Evolutionary conservation across 2,888 invertebrate species (phyloP).

Genomic region (Habrosyne pyritoides): DNA sequence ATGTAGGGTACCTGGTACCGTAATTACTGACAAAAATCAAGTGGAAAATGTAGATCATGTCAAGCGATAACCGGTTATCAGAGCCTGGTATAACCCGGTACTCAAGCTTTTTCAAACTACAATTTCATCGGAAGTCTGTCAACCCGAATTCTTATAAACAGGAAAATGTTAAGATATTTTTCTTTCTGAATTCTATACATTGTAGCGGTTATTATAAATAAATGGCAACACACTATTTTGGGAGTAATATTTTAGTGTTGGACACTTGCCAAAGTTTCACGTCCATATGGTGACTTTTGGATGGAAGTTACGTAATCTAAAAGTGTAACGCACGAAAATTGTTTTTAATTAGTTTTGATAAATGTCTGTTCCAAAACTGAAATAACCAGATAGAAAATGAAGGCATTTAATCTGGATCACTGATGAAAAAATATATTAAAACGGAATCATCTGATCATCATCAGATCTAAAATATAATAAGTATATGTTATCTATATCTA

Average conservation of each 20-base stretch:
- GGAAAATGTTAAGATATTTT: neutral
- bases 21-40: slow-evolving; percentile 7
- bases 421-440: too few species aligned
- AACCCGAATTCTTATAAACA: neutral
- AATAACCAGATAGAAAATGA: neutral
- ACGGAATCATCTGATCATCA: too few species aligned
- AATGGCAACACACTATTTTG: neutral
- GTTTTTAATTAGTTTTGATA: neutral
- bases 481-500: too few species aligned
- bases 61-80: neutral
- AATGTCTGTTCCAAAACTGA: neutral
- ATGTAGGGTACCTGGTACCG: neutral
- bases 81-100: neutral
- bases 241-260: neutral
- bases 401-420: too few species aligned
- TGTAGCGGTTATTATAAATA: neutral
- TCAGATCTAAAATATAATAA: too few species aligned
- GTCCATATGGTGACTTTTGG: neutral
- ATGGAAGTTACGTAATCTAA: neutral
- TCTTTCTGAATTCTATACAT: neutral
- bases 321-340: neutral
- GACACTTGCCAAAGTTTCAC: neutral
- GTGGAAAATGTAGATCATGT: slow-evolving; percentile 1
- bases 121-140: slow-evolving; percentile 4
- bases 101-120: neutral